Evolutionary conservation across 1,140 invertebrate genomes (phyloP).

Genomic region (Battus philenor): DNA sequence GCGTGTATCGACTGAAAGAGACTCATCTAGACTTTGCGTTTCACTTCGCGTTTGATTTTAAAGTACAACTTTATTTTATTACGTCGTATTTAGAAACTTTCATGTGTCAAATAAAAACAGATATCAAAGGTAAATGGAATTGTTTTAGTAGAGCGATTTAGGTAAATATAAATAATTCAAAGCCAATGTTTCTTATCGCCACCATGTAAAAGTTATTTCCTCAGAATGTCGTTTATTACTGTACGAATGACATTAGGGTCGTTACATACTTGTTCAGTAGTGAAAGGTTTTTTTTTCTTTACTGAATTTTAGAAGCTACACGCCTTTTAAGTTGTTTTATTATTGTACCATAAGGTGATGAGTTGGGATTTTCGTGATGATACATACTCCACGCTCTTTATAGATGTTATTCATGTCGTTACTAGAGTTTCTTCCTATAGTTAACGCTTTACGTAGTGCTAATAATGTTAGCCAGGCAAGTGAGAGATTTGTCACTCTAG

Average conservation of each 20-base stretch:
- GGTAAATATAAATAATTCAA: neutral
- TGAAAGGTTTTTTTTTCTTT: neutral
- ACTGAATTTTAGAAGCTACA: neutral
- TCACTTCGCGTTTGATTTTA: no score
- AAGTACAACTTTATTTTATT: no score
- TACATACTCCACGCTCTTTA: neutral
- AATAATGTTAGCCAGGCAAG: no score
- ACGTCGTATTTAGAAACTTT: no score
- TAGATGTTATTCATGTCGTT: neutral
- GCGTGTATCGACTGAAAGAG: no score
- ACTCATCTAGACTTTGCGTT: no score
- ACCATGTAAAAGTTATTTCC: neutral
- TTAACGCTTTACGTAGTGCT: no score
- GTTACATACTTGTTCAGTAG: neutral
- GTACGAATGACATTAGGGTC: neutral
- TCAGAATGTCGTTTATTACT: neutral
- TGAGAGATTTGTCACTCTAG: no score
- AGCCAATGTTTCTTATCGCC: neutral
- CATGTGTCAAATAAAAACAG: no score
- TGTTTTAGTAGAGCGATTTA: neutral
- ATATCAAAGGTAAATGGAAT: no score
- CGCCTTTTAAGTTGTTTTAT: neutral
- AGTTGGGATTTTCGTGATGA: neutral
- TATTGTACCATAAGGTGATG: neutral
- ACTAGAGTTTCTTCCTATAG: no score